phyloP scores from a whole-genome alignment of 1,140 invertebrate species.

The Eriocheir sinensis region DNA sequence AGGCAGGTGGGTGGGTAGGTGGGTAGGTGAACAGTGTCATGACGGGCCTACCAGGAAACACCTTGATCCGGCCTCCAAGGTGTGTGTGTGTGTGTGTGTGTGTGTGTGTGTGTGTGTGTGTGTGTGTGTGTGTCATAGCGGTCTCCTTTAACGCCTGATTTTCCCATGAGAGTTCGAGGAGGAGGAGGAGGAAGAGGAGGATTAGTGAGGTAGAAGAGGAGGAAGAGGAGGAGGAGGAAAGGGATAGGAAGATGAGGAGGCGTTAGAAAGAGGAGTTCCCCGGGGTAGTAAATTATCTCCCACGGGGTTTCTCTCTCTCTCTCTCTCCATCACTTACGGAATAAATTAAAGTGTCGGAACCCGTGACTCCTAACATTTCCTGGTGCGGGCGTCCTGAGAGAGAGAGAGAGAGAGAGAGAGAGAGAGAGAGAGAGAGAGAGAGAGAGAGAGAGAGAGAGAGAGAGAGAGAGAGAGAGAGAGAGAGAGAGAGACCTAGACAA shows the following conservation, averaged over 20 bases:
- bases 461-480: too few relatives aligned
- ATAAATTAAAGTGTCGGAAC: neutral
- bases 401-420: neutral
- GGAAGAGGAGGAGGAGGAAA: conserved; percentile 6
- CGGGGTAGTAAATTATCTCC: too few relatives aligned
- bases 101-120: neutral
- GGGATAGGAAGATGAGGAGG: neutral
- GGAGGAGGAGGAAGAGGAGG: neutral
- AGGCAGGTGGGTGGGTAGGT: neutral
- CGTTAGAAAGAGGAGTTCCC: neutral
- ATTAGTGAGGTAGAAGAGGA: neutral
- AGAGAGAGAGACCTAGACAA: too few relatives aligned
- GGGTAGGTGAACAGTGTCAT: neutral
- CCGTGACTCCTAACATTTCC: conserved; percentile 1
- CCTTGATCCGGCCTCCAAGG: neutral
- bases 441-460: neutral
- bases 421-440: neutral
- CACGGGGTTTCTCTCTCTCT: too few relatives aligned
- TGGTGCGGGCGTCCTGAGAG: neutral
- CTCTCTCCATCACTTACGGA: neutral
- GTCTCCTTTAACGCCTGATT: too few relatives aligned
- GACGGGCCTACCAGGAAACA: neutral
- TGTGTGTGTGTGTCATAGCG: neutral
- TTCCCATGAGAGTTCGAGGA: neutral
- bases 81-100: conserved; percentile 9